Evolutionary conservation across 2,888 invertebrate species (phyloP).

Genomic region (Platycheirus rosarum): DNA sequence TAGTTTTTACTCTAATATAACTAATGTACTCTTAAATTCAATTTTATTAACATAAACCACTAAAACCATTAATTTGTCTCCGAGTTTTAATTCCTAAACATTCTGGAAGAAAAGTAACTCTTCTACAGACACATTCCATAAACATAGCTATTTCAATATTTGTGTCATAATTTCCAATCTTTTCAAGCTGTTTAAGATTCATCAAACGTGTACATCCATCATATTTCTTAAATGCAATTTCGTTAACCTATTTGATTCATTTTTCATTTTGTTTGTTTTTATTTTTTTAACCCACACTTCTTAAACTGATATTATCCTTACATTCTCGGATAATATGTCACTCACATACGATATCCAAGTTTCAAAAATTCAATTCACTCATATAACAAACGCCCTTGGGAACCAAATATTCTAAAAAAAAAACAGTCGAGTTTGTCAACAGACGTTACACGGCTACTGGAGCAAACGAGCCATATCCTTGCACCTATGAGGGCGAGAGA

Average conservation of each 20-base stretch:
- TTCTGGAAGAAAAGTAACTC: no score
- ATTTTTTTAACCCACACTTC: constrained; percentile 29
- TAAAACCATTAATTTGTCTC: no score
- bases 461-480: constrained; percentile 6
- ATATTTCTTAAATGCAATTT: constrained; percentile 4
- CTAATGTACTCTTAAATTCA: no score
- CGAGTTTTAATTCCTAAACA: no score
- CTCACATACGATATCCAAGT: constrained; percentile 36
- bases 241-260: constrained; percentile 50
- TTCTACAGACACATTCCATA: no score
- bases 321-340: constrained; percentile 58
- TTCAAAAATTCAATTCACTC: constrained; percentile 61
- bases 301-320: constrained; percentile 63
- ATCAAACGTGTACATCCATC: constrained; percentile 16
- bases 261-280: constrained; percentile 58
- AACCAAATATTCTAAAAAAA: constrained; percentile 9
- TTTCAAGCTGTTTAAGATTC: neutral
- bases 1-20: no score
- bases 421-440: constrained; percentile 37
- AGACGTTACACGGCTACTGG: constrained; percentile 17
- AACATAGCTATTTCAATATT: no score
- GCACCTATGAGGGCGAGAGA: constrained; percentile 12
- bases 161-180: constrained; percentile 14
- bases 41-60: no score
- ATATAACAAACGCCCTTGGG: constrained; percentile 40